These are phyloP conservation scores for Lota lota DNA, from an alignment of 2,113 vertebrate species.

Conservation along the genomic window DNA sequence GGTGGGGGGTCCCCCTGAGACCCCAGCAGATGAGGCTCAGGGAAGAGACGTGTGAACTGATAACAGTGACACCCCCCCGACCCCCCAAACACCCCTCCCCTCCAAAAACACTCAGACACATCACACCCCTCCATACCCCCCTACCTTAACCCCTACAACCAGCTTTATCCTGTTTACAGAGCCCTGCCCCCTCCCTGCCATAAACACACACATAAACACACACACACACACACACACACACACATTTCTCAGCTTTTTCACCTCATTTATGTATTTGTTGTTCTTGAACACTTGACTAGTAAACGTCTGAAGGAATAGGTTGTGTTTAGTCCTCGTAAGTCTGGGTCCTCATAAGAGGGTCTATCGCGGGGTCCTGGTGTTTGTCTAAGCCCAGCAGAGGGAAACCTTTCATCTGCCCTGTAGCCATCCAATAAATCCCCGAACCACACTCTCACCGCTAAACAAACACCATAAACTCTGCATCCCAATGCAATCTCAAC, in stretches of 20 bases:
- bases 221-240: background rate
- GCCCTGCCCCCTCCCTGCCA: conserved; percentile 5
- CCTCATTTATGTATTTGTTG: background rate
- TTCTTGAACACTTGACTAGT: background rate
- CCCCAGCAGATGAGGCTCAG: conserved; percentile 41
- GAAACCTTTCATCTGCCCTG: conserved; percentile 62
- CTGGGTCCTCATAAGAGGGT: background rate
- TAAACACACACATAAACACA: background rate
- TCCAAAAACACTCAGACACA: conserved; percentile 9
- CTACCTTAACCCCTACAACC: conserved; percentile 29
- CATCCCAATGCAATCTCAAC: conserved; percentile 30
- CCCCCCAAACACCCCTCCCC: conserved; percentile 1
- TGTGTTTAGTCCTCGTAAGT: conserved; percentile 11
- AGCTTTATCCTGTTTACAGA: conserved; percentile 43
- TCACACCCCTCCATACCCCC: conserved; percentile 8
- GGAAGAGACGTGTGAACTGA: conserved; percentile 46
- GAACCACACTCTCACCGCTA: conserved; percentile 49
- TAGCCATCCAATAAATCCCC: conserved; percentile 52
- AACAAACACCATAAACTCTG: conserved; percentile 62
- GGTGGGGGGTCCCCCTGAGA: conserved; percentile 16
- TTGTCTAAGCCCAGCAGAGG: conserved; percentile 59
- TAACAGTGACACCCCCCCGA: conserved; percentile 33
- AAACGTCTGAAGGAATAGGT: background rate
- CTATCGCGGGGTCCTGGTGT: conserved; percentile 55
- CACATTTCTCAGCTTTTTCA: background rate